Base-by-base conservation (phyloP, 2,113 vertebrate species). In the Saccopteryx leptura region DNA sequence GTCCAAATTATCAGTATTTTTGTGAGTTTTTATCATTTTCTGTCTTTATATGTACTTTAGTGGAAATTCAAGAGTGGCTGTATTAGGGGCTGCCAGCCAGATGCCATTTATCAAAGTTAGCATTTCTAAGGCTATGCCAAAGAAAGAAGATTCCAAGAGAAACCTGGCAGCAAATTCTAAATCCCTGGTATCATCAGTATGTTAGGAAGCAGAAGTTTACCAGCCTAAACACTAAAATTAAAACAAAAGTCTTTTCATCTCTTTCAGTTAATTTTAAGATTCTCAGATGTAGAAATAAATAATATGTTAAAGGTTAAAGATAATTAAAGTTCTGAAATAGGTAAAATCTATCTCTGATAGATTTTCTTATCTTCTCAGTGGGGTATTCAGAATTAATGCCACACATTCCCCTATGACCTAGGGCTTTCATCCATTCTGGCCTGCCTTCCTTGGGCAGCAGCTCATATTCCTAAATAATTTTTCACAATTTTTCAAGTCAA, bases 51-150 rank as follows among this genome's bases (percentile, higher is more conserved):
- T 65, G 71, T 58, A 88, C 72, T 86, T 94, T 13, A 91, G 87
- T 69, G 9, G 65, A 96, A 96, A 95, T 93, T 96, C 75, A 96
- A 87, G 31, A 92, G 48, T 93, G 50, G 48, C n/a, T 93, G 13
- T 91, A 58, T 90, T 74, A 71, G 65, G 13, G 19, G 2, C 46
- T 97, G 88, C 79, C 14, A 92, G 48, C 80, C 83, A 94, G 72
- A 88, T 94, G 85, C 50, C 85, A 92, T 92, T 95, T 97, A 94
- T 95, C 88, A 96, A 94, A 94, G 56, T 96, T 96, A 85, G 10
- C 71, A 95, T 94, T 96, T 96, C 85, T 96, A 76, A 46, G 58
- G 4, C 23, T 94, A 58, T 86, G 81, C 89, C 91, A 88, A 28
- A 5, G 18, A 31, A 65, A 76, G 15, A 96, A 66, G 65, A 78